Base-by-base conservation (phyloP, 2,797 vertebrate species). In the Ctenochaetus hawaiiensis region DNA sequence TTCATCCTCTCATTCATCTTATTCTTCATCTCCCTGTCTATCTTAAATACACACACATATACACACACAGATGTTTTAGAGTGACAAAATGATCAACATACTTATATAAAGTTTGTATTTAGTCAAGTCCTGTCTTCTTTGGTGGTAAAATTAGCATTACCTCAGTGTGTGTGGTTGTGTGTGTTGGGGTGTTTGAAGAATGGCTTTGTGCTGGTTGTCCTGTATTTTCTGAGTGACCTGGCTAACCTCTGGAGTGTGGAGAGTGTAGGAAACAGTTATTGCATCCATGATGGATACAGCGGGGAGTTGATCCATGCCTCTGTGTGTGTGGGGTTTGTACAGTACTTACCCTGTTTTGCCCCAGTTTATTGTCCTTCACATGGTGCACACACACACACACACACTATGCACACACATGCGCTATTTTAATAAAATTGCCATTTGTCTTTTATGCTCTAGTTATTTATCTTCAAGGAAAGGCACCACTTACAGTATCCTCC, bases 231-330 rank as follows among this genome's bases (percentile, higher is more conserved):
- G 64, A 77, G 79, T 91, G 91, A 90, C 92, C 92, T 87, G 86
- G 82, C 89, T 91, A 87, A 91, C 91, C 89, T 92, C 82, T 84
- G 81, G 88, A 88, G 91, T 92, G 89, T 89, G 87, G 68, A 88
- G 64, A 65, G 65, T 74, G 82, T 64, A 81, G 86, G 62, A 88
- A 92, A 80, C 74, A 52, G 77, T 91, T 90, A 89, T 87, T 90
- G 76, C 84, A 82, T 87, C 87, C 80, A 87, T 92, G 88, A 89
- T 87, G 82, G 88, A 90, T 90, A 75, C 89, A 90, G 86, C 83
- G 52, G 88, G 89, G 91, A 92, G 83, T 83, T 89, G 87, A 90
- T 89, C 86, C 87, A 69, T 86, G 82, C 76, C 79, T 78, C 70
- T 72, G 67, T 44, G 41, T 89, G 85, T 80, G 83, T 78, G 79